These are phyloP conservation scores for Microctenopoma stevenorrisi DNA, from an alignment of 2,797 vertebrate genomes.

Conservation along the genomic window DNA sequence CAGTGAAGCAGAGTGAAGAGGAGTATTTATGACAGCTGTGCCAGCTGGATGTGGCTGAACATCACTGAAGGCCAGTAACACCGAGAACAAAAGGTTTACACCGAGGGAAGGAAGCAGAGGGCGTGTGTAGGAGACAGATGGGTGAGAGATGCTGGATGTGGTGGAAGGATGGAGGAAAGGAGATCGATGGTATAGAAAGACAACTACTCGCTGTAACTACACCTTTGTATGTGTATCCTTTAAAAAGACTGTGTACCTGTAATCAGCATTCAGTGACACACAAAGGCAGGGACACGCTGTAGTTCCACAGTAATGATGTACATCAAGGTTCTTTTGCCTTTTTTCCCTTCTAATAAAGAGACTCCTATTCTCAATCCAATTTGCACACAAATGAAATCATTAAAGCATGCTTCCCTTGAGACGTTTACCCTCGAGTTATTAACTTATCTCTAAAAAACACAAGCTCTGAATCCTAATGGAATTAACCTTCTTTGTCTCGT, in stretches of 20 bases:
- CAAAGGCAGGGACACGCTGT: constrained; percentile 35
- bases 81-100: constrained; percentile 48
- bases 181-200: constrained; percentile 39
- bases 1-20: constrained; percentile 3
- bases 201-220: constrained; percentile 46
- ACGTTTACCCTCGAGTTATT: constrained; percentile 77
- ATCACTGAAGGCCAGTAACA: constrained; percentile 38
- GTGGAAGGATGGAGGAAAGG: constrained; percentile 15
- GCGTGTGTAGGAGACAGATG: constrained; percentile 22
- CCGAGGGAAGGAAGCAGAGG: constrained; percentile 2
- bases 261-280: constrained; percentile 43
- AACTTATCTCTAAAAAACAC: constrained; percentile 83
- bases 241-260: constrained; percentile 34
- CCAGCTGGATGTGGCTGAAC: constrained; percentile 48
- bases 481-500: constrained; percentile 69
- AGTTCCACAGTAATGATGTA: constrained; percentile 63
- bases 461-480: constrained; percentile 68
- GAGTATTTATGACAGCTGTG: constrained; percentile 39
- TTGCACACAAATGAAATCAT: constrained; percentile 89
- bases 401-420: constrained; percentile 78
- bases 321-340: constrained; percentile 46
- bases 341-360: constrained; percentile 69
- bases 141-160: constrained; percentile 13
- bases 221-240: constrained; percentile 24
- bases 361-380: constrained; percentile 80